Percentiles rank a stretch among this genome's conserved stretches.
phyloP scores from a whole-genome alignment of 2,113 vertebrate species.

The Lipotes vexillifer region DNA sequence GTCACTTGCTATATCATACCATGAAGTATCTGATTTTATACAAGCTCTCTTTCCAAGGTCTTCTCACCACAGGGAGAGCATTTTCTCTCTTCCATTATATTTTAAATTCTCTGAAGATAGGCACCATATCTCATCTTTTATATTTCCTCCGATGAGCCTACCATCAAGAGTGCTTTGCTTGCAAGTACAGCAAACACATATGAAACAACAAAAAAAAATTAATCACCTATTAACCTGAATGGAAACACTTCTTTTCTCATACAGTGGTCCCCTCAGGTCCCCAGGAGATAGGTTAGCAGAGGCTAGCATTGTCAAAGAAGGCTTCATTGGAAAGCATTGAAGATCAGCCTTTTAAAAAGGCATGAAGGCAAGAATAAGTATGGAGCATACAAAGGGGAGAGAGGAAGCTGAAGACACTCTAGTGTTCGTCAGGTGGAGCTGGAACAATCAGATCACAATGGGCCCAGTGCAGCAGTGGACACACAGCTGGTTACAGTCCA shows the following conservation, averaged over 20 bases:
- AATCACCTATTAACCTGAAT: neutral
- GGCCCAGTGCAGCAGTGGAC: neutral
- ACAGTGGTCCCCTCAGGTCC: neutral
- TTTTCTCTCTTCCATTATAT: neutral
- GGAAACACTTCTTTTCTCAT: too few relatives aligned
- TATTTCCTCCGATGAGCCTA: neutral
- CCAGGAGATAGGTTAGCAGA: neutral
- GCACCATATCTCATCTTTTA: neutral
- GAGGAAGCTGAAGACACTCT: neutral
- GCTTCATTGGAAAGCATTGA: neutral
- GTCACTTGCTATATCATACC: neutral
- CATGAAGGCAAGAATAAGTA: neutral
- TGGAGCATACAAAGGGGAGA: neutral
- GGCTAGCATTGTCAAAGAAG: neutral
- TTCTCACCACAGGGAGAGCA: neutral
- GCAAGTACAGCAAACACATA: neutral
- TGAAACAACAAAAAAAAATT: neutral
- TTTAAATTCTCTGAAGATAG: neutral
- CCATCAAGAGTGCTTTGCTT: neutral
- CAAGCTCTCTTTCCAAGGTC: neutral
- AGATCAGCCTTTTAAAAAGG: neutral
- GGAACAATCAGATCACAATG: neutral
- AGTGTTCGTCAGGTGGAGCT: neutral
- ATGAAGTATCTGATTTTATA: neutral
- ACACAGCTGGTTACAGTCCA: neutral